phyloP scores from a whole-genome alignment of 2,888 invertebrate species.

The Cheilosia pagana region DNA sequence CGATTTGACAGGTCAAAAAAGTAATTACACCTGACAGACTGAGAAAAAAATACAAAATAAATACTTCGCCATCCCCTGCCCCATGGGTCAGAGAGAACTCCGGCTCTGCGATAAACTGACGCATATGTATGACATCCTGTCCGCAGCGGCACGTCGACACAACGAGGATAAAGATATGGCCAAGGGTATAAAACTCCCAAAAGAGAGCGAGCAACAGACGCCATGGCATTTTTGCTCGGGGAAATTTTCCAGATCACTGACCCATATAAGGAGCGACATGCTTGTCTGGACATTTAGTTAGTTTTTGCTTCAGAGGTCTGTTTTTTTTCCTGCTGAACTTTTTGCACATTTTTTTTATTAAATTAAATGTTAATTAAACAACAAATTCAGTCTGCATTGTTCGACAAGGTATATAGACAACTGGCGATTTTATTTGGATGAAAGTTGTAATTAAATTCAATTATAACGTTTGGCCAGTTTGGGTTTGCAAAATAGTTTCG shows the following conservation, averaged over 20 bases:
- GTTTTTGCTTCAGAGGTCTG: neutral
- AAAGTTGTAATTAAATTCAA: neutral
- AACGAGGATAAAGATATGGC: conserved; percentile 7
- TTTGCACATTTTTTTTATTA: conserved; percentile 3
- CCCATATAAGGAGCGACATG: conserved; percentile 49
- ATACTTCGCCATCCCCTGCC: conserved; percentile 7
- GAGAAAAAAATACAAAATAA: neutral
- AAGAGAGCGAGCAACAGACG: conserved; percentile 27
- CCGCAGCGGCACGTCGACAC: conserved; percentile 8
- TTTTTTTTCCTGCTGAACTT: neutral
- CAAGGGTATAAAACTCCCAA: conserved; percentile 12
- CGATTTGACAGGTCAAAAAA: conserved; percentile 57
- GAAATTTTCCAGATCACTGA: conserved; percentile 59
- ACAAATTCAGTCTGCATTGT: neutral
- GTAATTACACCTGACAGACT: conserved; percentile 59
- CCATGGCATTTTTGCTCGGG: conserved; percentile 16
- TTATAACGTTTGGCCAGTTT: neutral
- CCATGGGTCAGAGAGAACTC: neutral
- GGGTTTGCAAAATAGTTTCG: no score
- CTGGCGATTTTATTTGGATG: neutral
- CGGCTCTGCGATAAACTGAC: conserved; percentile 23
- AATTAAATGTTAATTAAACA: conserved; percentile 25
- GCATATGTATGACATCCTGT: conserved; percentile 63
- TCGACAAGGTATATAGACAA: neutral
- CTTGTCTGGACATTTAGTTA: conserved; percentile 36